Percentiles rank a stretch among this genome's conserved stretches.
phyloP scores from a whole-genome alignment of 2,113 vertebrate species.

The Puffinus mauretanicus region DNA sequence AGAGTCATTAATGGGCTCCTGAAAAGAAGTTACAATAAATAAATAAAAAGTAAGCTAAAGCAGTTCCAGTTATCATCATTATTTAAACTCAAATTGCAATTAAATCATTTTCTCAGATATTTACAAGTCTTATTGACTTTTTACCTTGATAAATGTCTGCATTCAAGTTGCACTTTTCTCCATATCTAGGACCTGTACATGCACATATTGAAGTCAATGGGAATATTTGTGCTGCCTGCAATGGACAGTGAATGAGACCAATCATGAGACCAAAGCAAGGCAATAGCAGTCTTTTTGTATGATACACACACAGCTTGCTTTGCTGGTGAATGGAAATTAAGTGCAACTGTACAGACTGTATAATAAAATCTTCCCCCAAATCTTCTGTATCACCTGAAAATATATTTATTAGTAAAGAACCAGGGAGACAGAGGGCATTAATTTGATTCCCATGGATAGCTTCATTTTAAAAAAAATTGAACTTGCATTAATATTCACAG shows the following conservation, averaged over 20 bases:
- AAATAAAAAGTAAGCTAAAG: constrained; percentile 5
- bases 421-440: neutral
- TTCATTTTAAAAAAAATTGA: neutral
- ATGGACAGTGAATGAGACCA: neutral
- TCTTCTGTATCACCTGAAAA: neutral
- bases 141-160: neutral
- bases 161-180: neutral
- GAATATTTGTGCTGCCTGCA: neutral
- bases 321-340: neutral
- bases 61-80: neutral
- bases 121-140: neutral
- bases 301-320: neutral
- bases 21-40: neutral
- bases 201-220: neutral
- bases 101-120: constrained; percentile 1
- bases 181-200: neutral
- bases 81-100: neutral
- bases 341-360: neutral
- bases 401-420: neutral
- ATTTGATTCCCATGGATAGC: neutral
- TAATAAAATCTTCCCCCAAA: neutral
- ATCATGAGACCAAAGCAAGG: neutral
- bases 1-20: neutral
- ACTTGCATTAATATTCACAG: neutral
- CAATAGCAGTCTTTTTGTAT: neutral